Evolutionary conservation across 1,140 invertebrate genomes (phyloP), one percentile per base, ranked within the genome.

Genomic region (Adelges cooleyi): DNA sequence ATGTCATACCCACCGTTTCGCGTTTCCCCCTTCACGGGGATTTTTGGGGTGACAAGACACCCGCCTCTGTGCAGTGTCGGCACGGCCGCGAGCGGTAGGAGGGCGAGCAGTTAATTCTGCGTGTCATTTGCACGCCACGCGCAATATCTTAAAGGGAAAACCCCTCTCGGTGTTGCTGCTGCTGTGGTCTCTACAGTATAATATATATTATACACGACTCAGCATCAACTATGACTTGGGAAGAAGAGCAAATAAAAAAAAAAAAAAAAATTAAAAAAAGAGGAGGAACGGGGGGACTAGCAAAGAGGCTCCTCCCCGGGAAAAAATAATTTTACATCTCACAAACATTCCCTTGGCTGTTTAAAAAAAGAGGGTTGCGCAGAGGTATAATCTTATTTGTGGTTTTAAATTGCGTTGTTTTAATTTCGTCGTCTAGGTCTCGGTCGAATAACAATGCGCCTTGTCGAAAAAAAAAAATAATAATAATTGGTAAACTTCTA

Each of bases 41-140:
- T 62, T 62, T 62, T 62, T 46, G 56, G 56, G 56, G 56, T 62
- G 56, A 62, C 56, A 48, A 48, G 54, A 59, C 54, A 59, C 40
- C 40, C 54, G 54, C 54, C 40, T 5, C 29, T 6, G 5, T 5
- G 29, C 29, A 33, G 29, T 33, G 5, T 5, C 11, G 29, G 29
- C 11, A 33, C 29, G 3, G 38, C 23, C 17, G 23, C 27, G 3
- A 17, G n/a, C n/a, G 22, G 23, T 18, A 59, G 18, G 54, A n/a
- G 54, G 25, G 56, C n/a, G 42, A 48, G 42, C 56, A 62, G 56
- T 62, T 62, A 62, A 62, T 62, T 62, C 42, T 46, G 56, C 56
- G 56, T 62, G 56, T 62, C 56, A 62, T 62, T 62, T 62, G 56
- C 56, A 62, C 56, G 56, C 56, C 42, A 25, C 42, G 42, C 17